These are phyloP conservation scores for Uria aalge DNA, from an alignment of 2,113 vertebrate genomes.

Conservation along the genomic window DNA sequence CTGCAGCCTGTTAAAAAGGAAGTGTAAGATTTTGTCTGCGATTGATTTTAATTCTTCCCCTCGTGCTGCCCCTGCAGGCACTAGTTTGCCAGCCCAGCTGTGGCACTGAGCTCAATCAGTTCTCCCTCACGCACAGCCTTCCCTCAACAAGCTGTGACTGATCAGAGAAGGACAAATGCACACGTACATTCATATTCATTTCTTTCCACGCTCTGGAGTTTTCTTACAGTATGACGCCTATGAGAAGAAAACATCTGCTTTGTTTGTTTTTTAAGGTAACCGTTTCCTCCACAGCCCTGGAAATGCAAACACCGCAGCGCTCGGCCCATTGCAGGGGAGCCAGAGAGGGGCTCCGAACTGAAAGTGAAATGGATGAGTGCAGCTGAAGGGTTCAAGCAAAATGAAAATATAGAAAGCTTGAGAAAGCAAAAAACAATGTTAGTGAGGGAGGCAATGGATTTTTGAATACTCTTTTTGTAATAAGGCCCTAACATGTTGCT, in stretches of 20 bases:
- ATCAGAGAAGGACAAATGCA: neutral
- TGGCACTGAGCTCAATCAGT: neutral
- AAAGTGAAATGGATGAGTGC: neutral
- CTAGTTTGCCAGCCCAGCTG: neutral
- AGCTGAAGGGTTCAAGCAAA: neutral
- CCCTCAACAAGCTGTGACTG: neutral
- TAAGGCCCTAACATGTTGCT: neutral
- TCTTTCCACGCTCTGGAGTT: neutral
- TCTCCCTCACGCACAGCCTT: neutral
- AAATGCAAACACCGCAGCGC: neutral
- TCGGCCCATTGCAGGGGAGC: neutral
- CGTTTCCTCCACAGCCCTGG: neutral
- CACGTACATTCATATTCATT: neutral
- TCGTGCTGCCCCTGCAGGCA: constrained; percentile 39
- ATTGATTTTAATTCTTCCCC: constrained; percentile 46
- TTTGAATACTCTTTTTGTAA: neutral
- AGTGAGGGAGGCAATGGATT: neutral
- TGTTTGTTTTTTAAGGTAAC: constrained; percentile 24
- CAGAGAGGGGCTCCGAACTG: neutral
- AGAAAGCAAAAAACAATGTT: neutral
- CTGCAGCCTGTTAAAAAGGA: neutral
- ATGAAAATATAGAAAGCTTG: neutral
- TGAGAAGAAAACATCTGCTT: constrained; percentile 66
- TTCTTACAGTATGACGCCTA: constrained; percentile 45
- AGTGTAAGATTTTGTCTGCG: constrained; percentile 13